Conservation (phyloP, 2,797 vertebrate genomes). For the Microhierax caerulescens region DNA sequence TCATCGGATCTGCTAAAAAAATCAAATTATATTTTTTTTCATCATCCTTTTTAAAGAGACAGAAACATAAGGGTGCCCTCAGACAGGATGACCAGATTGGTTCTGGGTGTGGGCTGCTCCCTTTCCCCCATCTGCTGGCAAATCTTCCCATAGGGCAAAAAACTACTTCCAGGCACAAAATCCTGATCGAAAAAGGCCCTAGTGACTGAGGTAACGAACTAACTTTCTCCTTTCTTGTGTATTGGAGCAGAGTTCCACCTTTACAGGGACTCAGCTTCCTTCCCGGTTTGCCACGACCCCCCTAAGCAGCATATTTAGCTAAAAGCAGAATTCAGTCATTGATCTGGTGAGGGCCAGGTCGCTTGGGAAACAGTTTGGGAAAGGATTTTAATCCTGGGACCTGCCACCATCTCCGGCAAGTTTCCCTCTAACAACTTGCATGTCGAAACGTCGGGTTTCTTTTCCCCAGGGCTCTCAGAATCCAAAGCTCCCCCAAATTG, state of each 20-base stretch:
- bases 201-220: not conserved
- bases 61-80: not conserved
- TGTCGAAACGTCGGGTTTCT: not conserved
- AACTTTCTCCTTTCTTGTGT: not conserved
- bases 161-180: not conserved
- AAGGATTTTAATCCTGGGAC: not conserved
- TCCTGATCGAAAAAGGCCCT: not conserved
- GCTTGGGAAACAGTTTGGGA: not conserved
- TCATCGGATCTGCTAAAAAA: not conserved
- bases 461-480: not conserved
- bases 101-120: not conserved
- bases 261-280: not conserved
- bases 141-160: not conserved
- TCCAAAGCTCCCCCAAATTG: not conserved
- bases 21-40: not conserved
- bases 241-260: not conserved
- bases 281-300: not conserved
- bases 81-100: not conserved
- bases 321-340: not conserved
- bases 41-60: not conserved
- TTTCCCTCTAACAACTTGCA: not conserved
- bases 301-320: not conserved
- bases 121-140: accelerated
- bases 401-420: not conserved
- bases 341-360: not conserved